Evolutionary conservation across 2,888 invertebrate species (phyloP).

Genomic region (Yponomeuta sedellus): DNA sequence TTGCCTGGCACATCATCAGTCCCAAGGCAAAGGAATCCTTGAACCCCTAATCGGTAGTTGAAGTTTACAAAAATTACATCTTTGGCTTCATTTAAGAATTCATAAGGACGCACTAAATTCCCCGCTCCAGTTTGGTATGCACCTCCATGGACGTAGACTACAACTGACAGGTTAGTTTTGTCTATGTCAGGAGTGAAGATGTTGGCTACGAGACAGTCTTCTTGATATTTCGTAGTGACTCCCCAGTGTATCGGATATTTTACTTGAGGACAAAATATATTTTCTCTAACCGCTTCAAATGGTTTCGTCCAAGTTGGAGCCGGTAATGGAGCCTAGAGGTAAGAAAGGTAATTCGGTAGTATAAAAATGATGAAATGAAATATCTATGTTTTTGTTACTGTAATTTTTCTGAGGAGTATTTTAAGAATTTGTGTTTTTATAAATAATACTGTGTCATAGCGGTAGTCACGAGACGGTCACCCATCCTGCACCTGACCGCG

Average conservation of each 20-base stretch:
- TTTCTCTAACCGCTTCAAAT: not conserved
- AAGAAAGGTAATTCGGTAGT: too few relatives aligned
- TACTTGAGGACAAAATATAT: conserved; percentile 8
- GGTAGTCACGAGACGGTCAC: too few relatives aligned
- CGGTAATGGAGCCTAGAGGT: conserved; percentile 10
- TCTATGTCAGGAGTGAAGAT: conserved; percentile 33
- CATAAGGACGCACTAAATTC: conserved; percentile 15
- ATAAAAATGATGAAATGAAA: too few relatives aligned
- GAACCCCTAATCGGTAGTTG: conserved; percentile 18
- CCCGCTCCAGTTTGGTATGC: conserved; percentile 33
- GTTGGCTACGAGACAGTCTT: conserved; percentile 36
- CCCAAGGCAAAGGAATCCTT: conserved; percentile 19
- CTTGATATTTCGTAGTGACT: conserved; percentile 18
- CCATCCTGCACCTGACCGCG: too few relatives aligned
- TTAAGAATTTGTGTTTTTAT: too few relatives aligned
- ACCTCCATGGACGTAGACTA: conserved; percentile 39
- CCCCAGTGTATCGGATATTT: not conserved
- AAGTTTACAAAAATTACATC: conserved; percentile 21
- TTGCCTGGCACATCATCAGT: conserved; percentile 21
- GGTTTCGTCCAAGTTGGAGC: conserved; percentile 1
- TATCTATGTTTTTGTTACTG: too few relatives aligned
- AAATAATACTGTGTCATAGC: too few relatives aligned
- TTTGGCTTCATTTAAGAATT: conserved; percentile 4
- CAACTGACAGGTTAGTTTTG: conserved; percentile 29
- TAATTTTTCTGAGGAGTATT: too few relatives aligned